Evolutionary conservation across 1,140 invertebrate species (phyloP).

Genomic region (Diprion similis): DNA sequence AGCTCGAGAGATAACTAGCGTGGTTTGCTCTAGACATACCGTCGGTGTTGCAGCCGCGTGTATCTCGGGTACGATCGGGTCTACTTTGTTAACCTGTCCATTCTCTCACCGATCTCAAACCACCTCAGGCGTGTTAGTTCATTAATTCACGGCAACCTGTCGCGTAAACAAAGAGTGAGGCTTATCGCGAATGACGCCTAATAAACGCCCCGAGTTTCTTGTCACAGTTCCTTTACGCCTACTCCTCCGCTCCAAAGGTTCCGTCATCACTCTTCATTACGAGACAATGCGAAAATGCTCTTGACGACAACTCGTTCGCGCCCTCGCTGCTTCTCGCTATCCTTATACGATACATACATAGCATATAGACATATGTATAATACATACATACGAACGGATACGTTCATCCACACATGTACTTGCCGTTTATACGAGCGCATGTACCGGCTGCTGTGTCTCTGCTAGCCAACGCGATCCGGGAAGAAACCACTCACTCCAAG

Average conservation of each 20-base stretch:
- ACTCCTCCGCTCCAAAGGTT: slow-evolving; percentile 32
- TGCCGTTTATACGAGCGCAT: background rate
- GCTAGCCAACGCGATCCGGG: background rate
- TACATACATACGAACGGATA: too few species aligned
- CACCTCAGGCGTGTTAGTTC: slow-evolving; percentile 13
- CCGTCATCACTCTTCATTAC: slow-evolving; percentile 51
- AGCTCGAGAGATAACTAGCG: too few species aligned
- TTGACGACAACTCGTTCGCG: slow-evolving; percentile 46
- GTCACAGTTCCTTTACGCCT: slow-evolving; percentile 39
- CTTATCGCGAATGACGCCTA: slow-evolving; percentile 32
- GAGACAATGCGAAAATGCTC: slow-evolving; percentile 42
- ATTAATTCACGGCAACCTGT: slow-evolving; percentile 15
- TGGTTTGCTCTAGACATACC: too few species aligned
- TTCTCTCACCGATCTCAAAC: background rate
- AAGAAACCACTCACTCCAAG: slow-evolving; percentile 3
- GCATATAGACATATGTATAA: too few species aligned
- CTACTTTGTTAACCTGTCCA: background rate
- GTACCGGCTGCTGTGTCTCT: background rate
- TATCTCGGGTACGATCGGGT: background rate
- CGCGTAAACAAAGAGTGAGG: slow-evolving; percentile 17
- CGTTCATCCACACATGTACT: too few species aligned
- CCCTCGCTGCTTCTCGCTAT: slow-evolving; percentile 23
- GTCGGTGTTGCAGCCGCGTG: background rate
- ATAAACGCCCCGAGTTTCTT: slow-evolving; percentile 54
- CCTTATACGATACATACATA: slow-evolving; percentile 8